Evolutionary conservation across 2,888 invertebrate genomes (phyloP).

Genomic region (Watsonalla binaria): DNA sequence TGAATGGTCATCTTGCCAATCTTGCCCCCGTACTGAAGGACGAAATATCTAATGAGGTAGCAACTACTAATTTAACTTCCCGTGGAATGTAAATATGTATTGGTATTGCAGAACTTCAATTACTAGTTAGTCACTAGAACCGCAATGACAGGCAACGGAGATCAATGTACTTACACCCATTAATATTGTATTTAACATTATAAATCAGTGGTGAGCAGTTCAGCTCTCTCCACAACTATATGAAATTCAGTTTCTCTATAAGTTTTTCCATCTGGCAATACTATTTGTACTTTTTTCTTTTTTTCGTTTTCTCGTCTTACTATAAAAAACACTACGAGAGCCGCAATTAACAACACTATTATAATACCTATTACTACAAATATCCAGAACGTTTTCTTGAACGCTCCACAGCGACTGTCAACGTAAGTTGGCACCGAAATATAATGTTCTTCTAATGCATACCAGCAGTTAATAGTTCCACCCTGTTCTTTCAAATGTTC

Average conservation of each 20-base stretch:
- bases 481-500: conserved; percentile 50
- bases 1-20: conserved; percentile 14
- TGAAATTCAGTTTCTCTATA: conserved; percentile 92
- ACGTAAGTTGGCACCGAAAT: conserved; percentile 60
- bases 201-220: conserved; percentile 88
- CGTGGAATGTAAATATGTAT: conserved; percentile 22
- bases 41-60: conserved; percentile 15
- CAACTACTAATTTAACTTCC: conserved; percentile 13
- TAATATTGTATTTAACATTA: conserved; percentile 39
- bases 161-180: conserved; percentile 19
- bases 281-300: conserved; percentile 82
- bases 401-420: conserved; percentile 60
- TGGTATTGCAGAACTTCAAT: conserved; percentile 7
- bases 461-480: conserved; percentile 64
- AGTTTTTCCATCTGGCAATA: conserved; percentile 89
- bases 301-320: conserved; percentile 72
- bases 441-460: conserved; percentile 53
- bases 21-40: conserved; percentile 47
- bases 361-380: conserved; percentile 67
- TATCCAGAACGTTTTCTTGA: conserved; percentile 70
- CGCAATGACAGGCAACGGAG: conserved; percentile 20
- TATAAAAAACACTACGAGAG: conserved; percentile 68
- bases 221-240: conserved; percentile 90
- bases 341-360: conserved; percentile 63
- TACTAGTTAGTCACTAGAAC: conserved; percentile 13